A percentile compares a stretch with the other conserved stretches of the same genome.
Evolutionary conservation across 2,797 vertebrate genomes (phyloP).

Genomic region (Paedocypris micromegethes): DNA sequence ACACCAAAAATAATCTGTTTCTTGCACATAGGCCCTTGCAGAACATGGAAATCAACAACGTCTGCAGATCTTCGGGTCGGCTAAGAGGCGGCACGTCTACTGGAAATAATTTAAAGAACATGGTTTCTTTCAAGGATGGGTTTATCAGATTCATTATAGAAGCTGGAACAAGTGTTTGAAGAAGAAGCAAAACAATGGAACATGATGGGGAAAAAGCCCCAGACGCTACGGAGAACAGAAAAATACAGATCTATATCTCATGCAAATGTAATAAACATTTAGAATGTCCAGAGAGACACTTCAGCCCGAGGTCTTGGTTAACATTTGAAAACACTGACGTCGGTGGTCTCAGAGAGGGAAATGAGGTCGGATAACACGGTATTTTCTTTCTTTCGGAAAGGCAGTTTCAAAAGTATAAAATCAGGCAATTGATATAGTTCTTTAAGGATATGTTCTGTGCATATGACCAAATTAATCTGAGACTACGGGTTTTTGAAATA

Average conservation of each 20-base stretch:
- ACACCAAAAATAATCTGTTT: constrained; percentile 68
- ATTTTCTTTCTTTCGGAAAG: constrained; percentile 12
- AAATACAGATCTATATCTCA: constrained; percentile 16
- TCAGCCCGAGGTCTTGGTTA: constrained; percentile 40
- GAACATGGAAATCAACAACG: constrained; percentile 50
- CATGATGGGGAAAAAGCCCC: too few relatives aligned
- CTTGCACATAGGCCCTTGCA: constrained; percentile 51
- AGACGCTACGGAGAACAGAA: neutral
- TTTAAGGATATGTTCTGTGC: too few relatives aligned
- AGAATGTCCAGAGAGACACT: constrained; percentile 8
- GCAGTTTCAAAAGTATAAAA: constrained; percentile 23
- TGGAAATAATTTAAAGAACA: too few relatives aligned
- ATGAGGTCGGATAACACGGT: constrained; percentile 2
- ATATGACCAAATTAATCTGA: too few relatives aligned
- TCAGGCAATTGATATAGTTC: neutral
- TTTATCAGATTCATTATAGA: neutral
- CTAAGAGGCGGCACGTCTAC: too few relatives aligned
- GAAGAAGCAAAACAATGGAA: too few relatives aligned
- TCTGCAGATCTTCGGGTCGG: constrained; percentile 37
- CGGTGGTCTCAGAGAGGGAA: constrained; percentile 21
- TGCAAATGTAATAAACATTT: constrained; percentile 15
- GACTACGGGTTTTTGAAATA: neutral
- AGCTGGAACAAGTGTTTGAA: neutral
- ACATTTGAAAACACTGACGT: constrained; percentile 35
- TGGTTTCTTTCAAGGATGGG: neutral